Conservation (phyloP, 2,113 vertebrate genomes). For the Platichthys flesus region DNA sequence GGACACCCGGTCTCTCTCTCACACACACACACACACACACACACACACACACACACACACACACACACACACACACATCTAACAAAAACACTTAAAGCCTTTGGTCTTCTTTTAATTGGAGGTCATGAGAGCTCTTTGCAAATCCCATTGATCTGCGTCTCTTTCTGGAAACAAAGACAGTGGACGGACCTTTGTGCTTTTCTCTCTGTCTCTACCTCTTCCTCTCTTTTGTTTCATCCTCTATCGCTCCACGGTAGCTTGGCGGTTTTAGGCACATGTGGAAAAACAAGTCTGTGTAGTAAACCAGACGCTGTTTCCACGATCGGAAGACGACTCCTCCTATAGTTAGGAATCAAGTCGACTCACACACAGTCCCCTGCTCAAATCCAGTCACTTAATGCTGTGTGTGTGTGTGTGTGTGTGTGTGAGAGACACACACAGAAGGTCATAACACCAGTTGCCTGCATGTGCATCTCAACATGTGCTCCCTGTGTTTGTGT, state of each 20-base stretch:
- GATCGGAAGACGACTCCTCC: background rate
- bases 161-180: conserved; percentile 36
- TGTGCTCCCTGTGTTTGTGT: background rate
- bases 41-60: too few relatives aligned
- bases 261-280: background rate
- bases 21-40: too few relatives aligned
- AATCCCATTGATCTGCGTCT: conserved; percentile 56
- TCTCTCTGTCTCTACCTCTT: background rate
- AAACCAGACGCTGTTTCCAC: background rate
- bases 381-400: background rate
- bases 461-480: background rate
- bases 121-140: conserved; percentile 47
- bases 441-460: background rate
- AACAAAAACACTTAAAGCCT: conserved; percentile 28
- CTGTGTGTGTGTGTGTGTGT: background rate
- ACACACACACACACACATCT: background rate
- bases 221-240: conserved; percentile 1
- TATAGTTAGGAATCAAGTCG: background rate
- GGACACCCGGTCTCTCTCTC: conserved; percentile 17
- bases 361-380: background rate
- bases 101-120: conserved; percentile 43
- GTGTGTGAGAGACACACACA: background rate
- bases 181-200: conserved; percentile 13
- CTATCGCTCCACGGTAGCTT: background rate
- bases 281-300: background rate